Evolutionary conservation across 53 echinoderm and acorn worm species (phyloP).

Genomic region (Holothuria leucospilota): DNA sequence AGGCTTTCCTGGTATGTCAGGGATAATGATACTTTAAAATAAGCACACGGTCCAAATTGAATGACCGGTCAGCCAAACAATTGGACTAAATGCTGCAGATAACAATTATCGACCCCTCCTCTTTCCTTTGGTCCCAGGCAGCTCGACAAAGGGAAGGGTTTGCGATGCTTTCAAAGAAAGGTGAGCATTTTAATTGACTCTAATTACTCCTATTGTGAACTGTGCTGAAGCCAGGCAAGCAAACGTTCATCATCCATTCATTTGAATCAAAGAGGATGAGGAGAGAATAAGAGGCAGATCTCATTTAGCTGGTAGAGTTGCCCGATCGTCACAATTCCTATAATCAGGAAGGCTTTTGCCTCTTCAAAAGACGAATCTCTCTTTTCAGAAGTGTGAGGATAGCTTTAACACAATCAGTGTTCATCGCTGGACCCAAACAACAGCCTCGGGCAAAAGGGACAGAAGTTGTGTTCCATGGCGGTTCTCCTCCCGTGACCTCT

Average conservation of each 20-base stretch:
- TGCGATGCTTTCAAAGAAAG: constrained; percentile 10
- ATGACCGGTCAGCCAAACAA: constrained; percentile 18
- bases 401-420: constrained; percentile 25
- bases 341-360: neutral
- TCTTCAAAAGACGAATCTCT: constrained; percentile 11
- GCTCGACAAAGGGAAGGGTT: neutral
- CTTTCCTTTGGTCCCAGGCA: constrained; percentile 41
- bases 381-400: neutral
- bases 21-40: constrained; percentile 29
- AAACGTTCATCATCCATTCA: neutral
- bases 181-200: constrained; percentile 90
- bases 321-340: neutral
- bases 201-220: constrained; percentile 84
- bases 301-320: constrained; percentile 17
- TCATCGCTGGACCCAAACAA: neutral
- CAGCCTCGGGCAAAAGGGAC: neutral
- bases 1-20: constrained; percentile 22
- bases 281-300: constrained; percentile 2
- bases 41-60: neutral
- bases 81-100: constrained; percentile 51
- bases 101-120: constrained; percentile 74
- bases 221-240: constrained; percentile 28
- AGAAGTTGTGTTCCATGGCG: no score
- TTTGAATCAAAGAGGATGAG: constrained; percentile 16
- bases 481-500: no score